These are phyloP conservation scores for Bombus terrestris DNA, from an alignment of 1,140 invertebrate species.

Conservation along the genomic window DNA sequence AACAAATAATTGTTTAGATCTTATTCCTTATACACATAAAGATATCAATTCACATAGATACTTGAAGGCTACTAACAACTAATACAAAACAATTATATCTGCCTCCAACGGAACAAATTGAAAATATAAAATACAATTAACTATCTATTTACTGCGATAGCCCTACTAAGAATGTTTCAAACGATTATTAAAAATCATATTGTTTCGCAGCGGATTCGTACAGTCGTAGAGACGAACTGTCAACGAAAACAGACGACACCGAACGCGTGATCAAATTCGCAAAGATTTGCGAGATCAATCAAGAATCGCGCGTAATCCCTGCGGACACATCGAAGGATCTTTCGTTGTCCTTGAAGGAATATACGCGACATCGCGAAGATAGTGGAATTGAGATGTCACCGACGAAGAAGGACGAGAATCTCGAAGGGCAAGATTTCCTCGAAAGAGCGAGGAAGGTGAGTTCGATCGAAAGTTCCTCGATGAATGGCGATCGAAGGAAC, in stretches of 20 bases:
- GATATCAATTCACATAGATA: no score
- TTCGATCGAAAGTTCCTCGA: slow-evolving; percentile 35
- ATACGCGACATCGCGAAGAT: slow-evolving; percentile 57
- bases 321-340: slow-evolving; percentile 32
- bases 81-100: no score
- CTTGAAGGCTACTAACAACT: no score
- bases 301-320: background rate
- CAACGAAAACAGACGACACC: slow-evolving; percentile 27
- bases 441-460: slow-evolving; percentile 80
- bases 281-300: slow-evolving; percentile 38
- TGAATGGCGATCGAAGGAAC: slow-evolving; percentile 34
- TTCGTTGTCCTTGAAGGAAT: slow-evolving; percentile 44
- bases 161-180: background rate
- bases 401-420: slow-evolving; percentile 55
- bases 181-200: background rate
- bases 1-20: background rate
- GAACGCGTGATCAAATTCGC: slow-evolving; percentile 35
- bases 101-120: background rate
- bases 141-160: background rate
- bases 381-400: slow-evolving; percentile 70
- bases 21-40: background rate
- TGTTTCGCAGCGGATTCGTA: slow-evolving; percentile 38
- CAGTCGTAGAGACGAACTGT: slow-evolving; percentile 40
- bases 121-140: background rate
- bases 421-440: slow-evolving; percentile 74